Evolutionary conservation across 2,113 vertebrate genomes (phyloP).

Genomic region (Chamaetylas fuelleborni): DNA sequence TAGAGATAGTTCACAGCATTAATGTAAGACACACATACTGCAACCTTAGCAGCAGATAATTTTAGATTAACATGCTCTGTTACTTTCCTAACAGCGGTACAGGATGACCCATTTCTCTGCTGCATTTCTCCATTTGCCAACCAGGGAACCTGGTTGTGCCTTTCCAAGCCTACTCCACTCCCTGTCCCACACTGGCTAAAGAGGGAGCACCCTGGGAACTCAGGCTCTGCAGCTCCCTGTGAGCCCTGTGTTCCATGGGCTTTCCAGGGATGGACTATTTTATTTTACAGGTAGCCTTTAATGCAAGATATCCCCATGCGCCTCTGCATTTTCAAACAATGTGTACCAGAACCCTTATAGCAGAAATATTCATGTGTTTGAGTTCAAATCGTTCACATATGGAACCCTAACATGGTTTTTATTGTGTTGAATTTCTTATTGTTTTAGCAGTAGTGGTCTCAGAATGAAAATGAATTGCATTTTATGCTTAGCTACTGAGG

Average conservation of each 20-base stretch:
- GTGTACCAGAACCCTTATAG: not conserved
- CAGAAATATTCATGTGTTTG: not conserved
- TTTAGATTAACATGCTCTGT: not conserved
- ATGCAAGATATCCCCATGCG: not conserved
- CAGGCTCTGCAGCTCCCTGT: not conserved
- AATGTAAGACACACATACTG: not conserved
- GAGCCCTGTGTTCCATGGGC: not conserved
- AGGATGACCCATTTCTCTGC: not conserved
- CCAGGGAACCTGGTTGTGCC: accelerated
- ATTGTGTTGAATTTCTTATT: not conserved
- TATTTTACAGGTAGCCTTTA: not conserved
- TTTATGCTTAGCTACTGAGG: not conserved
- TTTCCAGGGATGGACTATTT: not conserved
- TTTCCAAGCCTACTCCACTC: not conserved
- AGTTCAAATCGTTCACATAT: not conserved
- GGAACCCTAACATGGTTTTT: not conserved
- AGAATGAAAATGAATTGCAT: not conserved
- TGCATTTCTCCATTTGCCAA: not conserved
- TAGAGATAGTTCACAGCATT: not conserved
- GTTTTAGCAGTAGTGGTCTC: not conserved
- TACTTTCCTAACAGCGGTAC: not conserved
- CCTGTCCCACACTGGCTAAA: not conserved
- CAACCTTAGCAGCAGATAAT: not conserved
- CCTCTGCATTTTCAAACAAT: not conserved
- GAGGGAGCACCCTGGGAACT: not conserved